Evolutionary conservation across 2,797 vertebrate species (phyloP).

Genomic region (Brotula barbata): DNA sequence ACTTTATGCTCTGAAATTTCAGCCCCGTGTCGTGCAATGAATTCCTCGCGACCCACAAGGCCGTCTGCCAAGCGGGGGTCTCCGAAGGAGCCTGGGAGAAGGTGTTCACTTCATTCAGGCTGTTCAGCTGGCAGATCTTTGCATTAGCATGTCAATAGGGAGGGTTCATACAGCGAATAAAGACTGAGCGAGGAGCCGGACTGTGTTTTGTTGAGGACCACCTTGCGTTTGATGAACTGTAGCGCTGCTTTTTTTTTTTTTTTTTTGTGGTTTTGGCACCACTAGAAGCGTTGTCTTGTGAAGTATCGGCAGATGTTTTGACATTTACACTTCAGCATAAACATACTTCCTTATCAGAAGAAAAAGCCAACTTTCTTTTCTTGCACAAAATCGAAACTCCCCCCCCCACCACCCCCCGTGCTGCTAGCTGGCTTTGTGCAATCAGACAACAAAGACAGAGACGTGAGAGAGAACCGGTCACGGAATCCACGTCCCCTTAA

Average conservation of each 20-base stretch:
- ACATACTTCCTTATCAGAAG: constrained; percentile 5
- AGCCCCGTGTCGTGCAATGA: constrained; percentile 29
- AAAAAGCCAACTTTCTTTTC: not conserved
- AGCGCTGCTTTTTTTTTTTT: constrained; percentile 39
- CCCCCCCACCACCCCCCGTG: too few species aligned
- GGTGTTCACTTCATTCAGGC: constrained; percentile 72
- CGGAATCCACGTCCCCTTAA: too few species aligned
- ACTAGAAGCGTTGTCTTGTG: constrained; percentile 39
- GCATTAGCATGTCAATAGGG: constrained; percentile 82
- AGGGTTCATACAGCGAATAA: constrained; percentile 37
- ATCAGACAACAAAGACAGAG: too few species aligned
- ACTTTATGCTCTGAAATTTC: constrained; percentile 23
- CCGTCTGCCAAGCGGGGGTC: constrained; percentile 52
- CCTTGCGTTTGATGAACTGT: constrained; percentile 39
- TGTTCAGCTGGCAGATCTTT: constrained; percentile 69
- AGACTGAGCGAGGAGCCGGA: constrained; percentile 39
- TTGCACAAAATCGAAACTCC: too few species aligned
- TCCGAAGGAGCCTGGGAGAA: constrained; percentile 60
- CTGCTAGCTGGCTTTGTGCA: not conserved
- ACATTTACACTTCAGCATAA: constrained; percentile 40
- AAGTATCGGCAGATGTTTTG: constrained; percentile 51
- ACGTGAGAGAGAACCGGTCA: too few species aligned
- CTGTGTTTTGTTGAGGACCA: constrained; percentile 34
- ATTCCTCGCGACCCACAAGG: constrained; percentile 46
- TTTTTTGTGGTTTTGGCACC: constrained; percentile 36